Percentiles rank a stretch among this genome's conserved stretches.
phyloP scores from a whole-genome alignment of 1,140 invertebrate genomes.

The Drosophila biarmipes region DNA sequence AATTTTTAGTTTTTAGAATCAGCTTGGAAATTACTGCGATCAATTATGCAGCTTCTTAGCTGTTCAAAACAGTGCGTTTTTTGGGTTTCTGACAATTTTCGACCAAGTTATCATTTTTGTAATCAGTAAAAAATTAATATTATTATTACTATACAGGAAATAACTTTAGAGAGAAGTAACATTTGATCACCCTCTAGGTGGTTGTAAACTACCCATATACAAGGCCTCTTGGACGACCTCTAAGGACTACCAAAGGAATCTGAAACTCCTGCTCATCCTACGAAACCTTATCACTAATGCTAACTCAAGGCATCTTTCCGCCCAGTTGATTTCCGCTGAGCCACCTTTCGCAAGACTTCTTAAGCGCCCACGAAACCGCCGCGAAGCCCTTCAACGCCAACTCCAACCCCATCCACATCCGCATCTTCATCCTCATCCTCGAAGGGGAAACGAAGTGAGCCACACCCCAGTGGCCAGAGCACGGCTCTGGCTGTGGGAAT shows the following conservation, averaged over 20 bases:
- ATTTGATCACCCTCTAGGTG: neutral
- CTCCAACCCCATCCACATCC: too few species aligned
- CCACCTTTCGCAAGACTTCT: conserved; percentile 14
- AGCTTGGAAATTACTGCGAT: too few species aligned
- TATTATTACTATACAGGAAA: too few species aligned
- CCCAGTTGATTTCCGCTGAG: neutral
- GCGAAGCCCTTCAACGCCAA: neutral
- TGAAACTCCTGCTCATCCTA: neutral
- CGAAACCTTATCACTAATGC: conserved; percentile 1
- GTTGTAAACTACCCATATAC: neutral
- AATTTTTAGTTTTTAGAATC: too few species aligned
- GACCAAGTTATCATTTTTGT: too few species aligned
- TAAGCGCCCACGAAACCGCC: conserved; percentile 4
- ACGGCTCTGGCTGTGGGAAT: conserved; percentile 32
- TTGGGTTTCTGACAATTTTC: too few species aligned
- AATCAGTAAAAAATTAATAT: too few species aligned
- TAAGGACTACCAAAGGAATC: neutral
- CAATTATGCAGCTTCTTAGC: too few species aligned
- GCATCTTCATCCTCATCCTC: neutral
- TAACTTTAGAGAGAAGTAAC: too few species aligned
- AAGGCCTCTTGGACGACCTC: neutral
- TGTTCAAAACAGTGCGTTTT: too few species aligned
- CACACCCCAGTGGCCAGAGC: conserved; percentile 4
- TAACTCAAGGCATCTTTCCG: conserved; percentile 1
- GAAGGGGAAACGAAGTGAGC: conserved; percentile 1